Percentiles rank a stretch among this genome's conserved stretches.
Conservation (phyloP, 2,797 vertebrate genomes). For the Cyclopterus lumpus region DNA sequence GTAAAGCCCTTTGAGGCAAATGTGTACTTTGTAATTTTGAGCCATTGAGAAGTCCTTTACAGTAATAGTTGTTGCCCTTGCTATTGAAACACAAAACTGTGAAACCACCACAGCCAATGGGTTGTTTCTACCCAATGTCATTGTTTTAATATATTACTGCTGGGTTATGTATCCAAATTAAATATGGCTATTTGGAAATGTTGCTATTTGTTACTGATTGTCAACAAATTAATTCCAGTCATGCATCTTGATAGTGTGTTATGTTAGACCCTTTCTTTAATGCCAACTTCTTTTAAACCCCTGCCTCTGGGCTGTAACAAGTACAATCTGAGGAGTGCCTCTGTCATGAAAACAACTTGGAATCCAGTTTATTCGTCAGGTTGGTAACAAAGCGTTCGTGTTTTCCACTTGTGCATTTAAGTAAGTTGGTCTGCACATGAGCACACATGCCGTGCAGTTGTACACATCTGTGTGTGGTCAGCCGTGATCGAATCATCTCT, state of each 20-base stretch:
- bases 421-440: not conserved
- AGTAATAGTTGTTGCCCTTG: too few species aligned
- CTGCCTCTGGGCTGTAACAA: not conserved
- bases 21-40: not conserved
- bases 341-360: not conserved
- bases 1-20: not conserved
- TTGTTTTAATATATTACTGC: not conserved
- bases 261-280: not conserved
- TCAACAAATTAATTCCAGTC: not conserved
- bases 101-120: not conserved
- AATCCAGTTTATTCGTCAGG: not conserved
- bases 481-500: conserved; percentile 3
- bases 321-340: not conserved
- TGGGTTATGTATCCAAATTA: not conserved
- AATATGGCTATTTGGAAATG: not conserved
- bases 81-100: not conserved
- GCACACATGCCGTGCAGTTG: not conserved
- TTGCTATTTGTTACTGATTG: not conserved
- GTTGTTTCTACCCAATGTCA: not conserved
- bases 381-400: not conserved
- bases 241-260: not conserved
- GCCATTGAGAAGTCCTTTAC: not conserved
- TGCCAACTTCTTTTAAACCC: not conserved
- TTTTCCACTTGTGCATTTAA: conserved; percentile 10
- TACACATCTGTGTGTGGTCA: conserved; percentile 41